Conservation (phyloP, 2,113 vertebrate genomes). For the Calyptomena viridis region DNA sequence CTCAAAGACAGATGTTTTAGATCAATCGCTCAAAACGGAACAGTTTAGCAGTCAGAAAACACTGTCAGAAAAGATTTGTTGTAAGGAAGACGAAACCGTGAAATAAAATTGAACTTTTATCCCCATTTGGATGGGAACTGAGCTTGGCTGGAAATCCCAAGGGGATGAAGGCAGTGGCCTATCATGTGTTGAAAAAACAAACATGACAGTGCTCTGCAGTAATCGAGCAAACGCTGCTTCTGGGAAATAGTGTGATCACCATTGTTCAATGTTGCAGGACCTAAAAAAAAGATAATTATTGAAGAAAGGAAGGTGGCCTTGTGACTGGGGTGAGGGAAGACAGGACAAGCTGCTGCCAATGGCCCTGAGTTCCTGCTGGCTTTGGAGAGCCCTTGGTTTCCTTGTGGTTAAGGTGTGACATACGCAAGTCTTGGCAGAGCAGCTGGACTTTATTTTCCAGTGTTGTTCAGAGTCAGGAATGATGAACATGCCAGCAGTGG, state of each 20-base stretch:
- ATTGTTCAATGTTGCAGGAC: not conserved
- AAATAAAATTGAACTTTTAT: conserved; percentile 71
- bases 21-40: conserved; percentile 64
- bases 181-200: conserved; percentile 43
- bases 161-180: conserved; percentile 24
- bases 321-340: not conserved
- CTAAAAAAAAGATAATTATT: not conserved
- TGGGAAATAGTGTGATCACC: conserved; percentile 6
- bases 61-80: conserved; percentile 68
- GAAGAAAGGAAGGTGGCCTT: not conserved
- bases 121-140: conserved; percentile 54
- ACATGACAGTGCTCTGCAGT: conserved; percentile 31
- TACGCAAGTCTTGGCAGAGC: not conserved
- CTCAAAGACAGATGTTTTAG: conserved; percentile 64
- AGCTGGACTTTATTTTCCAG: not conserved
- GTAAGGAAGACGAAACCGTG: conserved; percentile 42
- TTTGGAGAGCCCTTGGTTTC: not conserved
- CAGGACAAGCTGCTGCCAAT: not conserved
- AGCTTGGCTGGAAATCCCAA: conserved; percentile 14
- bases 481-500: not conserved
- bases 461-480: not conserved
- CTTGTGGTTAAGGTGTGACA: conserved; percentile 36
- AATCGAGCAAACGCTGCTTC: conserved; percentile 37
- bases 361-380: not conserved
- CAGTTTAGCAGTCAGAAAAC: conserved; percentile 65